Evolutionary conservation across 2,113 vertebrate genomes (phyloP).

Genomic region (Sterrhoptilus dennistouni): DNA sequence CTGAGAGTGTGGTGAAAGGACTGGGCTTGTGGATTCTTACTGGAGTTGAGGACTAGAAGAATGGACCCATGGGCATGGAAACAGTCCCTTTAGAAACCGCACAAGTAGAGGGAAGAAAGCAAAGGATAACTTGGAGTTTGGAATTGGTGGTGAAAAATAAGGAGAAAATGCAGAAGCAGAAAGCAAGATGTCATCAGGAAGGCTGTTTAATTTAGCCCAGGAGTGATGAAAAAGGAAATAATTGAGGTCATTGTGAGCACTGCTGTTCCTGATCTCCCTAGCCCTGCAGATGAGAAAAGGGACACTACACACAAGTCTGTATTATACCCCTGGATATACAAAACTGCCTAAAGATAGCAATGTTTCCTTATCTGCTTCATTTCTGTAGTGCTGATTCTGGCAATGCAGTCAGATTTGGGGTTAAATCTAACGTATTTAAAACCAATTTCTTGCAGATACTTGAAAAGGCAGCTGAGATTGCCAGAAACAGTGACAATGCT

Average conservation of each 20-base stretch:
- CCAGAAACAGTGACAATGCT: slow-evolving; percentile 80
- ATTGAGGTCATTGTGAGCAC: background rate
- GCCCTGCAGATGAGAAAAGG: background rate
- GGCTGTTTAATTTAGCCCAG: background rate
- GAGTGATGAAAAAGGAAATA: background rate
- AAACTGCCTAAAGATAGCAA: background rate
- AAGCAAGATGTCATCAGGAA: background rate
- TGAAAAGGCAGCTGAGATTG: slow-evolving; percentile 96
- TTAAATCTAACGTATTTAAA: background rate
- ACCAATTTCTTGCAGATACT: slow-evolving; percentile 83
- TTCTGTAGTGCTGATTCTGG: background rate
- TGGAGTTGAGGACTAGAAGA: background rate
- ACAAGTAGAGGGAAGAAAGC: background rate
- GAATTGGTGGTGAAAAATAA: background rate
- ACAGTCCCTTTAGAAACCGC: background rate
- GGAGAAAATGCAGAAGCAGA: background rate
- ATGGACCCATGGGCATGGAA: background rate
- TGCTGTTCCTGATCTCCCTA: background rate
- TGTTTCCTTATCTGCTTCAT: background rate
- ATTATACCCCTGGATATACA: background rate
- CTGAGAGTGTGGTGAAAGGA: background rate
- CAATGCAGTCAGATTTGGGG: background rate
- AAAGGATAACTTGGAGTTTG: background rate
- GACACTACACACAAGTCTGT: background rate
- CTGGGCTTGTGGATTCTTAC: background rate